Base-by-base conservation (phyloP, 1,140 invertebrate species). In the Drosophila azteca region DNA sequence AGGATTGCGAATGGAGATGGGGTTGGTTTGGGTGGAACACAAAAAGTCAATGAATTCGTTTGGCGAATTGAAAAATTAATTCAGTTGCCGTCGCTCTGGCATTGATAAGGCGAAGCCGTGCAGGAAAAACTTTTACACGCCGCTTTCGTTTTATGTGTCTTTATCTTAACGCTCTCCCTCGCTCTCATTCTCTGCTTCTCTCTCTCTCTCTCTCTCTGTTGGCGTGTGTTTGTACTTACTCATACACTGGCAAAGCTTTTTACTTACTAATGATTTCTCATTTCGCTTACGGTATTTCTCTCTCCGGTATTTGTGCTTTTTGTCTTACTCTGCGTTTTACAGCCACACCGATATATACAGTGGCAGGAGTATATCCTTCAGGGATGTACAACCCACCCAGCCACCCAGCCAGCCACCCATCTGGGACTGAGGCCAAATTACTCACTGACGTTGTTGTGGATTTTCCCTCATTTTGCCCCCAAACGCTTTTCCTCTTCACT, bases 11-110 rank as follows among this genome's bases (percentile, higher is more conserved):
- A n/a, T n/a, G 24, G 24, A 4, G 24, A 26, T 26, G 15, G 45
- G 26, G 55, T 26, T 48, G 49, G 39, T 45, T 45, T 35, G 62
- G 75, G 65, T 60, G 35, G 81, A 73, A 67, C 75, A 84, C 76
- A 89, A 88, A 88, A 90, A 90, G 87, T 90, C 87, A 90, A 90
- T 90, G 85, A 90, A 90, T 90, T 90, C 87, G 81, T 90, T 88
- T 90, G 87, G 84, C 66, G 76, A 90, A 90, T 90, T 90, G 87
- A 90, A 90, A 90, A 90, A 90, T 90, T 90, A 90, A 90, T 90
- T 90, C 80, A 82, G 77, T 85, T 88, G 83, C 83, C 76, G 84
- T 83, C 65, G 64, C 71, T 79, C 71, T 79, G 79, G 82, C 79
- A 77, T 87, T 80, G 82, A 85, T 85, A 85, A 85, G 82, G 76